These are phyloP conservation scores for Brachyopa scutellaris DNA, from an alignment of 2,888 invertebrate species.

Conservation along the genomic window DNA sequence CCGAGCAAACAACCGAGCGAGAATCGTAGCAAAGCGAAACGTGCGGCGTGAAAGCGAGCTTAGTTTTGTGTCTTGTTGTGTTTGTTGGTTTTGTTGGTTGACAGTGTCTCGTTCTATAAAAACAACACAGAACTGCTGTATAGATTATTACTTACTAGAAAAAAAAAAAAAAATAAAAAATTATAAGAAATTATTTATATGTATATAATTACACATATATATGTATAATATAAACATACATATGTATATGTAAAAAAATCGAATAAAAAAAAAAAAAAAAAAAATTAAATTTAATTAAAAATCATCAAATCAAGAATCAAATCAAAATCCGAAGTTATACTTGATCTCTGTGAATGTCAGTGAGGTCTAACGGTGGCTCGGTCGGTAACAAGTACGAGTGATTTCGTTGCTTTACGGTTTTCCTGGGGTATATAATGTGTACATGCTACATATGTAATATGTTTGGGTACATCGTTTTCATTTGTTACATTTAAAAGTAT, in stretches of 20 bases:
- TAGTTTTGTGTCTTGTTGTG: constrained; percentile 39
- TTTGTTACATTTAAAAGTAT: neutral
- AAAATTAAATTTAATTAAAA: neutral
- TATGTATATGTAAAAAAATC: neutral
- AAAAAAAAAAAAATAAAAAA: no score
- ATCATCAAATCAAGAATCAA: neutral
- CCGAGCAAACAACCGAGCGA: constrained; percentile 25
- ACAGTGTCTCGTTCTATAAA: constrained; percentile 18
- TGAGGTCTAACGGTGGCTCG: constrained; percentile 29
- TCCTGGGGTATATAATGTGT: neutral
- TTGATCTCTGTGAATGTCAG: constrained; percentile 25
- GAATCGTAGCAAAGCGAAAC: constrained; percentile 28
- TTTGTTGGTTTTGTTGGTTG: constrained; percentile 33
- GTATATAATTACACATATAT: neutral
- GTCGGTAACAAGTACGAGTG: constrained; percentile 23
- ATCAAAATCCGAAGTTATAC: neutral
- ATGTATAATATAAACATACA: neutral
- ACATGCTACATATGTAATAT: no score
- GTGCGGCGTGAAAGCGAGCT: constrained; percentile 28
- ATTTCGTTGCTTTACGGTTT: constrained; percentile 17
- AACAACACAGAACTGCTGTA: constrained; percentile 4
- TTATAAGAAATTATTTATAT: neutral
- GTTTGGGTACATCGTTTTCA: neutral
- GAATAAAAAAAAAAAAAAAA: neutral
- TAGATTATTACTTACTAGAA: neutral